These are phyloP conservation scores for Scaptodrosophila lebanonensis DNA, from an alignment of 1,140 invertebrate genomes.

Conservation along the genomic window DNA sequence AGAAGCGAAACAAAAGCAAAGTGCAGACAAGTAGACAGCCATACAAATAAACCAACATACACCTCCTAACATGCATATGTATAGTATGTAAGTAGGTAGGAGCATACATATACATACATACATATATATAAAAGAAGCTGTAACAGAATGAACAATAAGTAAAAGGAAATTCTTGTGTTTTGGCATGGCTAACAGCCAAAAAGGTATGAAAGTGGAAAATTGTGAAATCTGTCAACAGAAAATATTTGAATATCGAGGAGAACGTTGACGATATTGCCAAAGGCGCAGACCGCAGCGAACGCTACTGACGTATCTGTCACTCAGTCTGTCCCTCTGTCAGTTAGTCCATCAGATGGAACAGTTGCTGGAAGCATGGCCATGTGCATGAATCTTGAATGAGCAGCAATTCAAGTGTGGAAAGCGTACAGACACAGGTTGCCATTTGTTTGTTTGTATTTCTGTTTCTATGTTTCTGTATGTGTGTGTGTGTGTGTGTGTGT, in stretches of 20 bases:
- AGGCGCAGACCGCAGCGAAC: conserved; percentile 5
- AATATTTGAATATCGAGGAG: conserved; percentile 61
- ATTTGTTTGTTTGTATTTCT: conserved; percentile 12
- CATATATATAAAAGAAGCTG: conserved; percentile 24
- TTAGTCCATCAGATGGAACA: conserved; percentile 1
- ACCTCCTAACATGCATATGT: no score
- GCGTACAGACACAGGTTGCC: conserved; percentile 24
- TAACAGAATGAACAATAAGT: conserved; percentile 52
- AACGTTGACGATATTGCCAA: neutral
- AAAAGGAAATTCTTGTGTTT: conserved; percentile 33
- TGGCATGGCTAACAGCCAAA: conserved; percentile 34
- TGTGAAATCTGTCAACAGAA: conserved; percentile 64
- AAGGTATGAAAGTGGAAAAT: conserved; percentile 64
- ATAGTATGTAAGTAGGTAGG: neutral
- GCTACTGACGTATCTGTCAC: conserved; percentile 18
- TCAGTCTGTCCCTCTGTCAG: neutral
- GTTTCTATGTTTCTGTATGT: conserved; percentile 6
- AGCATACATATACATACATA: conserved; percentile 4
- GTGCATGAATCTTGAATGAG: conserved; percentile 59
- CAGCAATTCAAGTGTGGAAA: conserved; percentile 54
- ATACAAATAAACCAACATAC: no score
- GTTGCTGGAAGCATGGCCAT: conserved; percentile 26
- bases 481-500: no score
- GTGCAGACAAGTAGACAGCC: no score
- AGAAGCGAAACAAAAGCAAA: no score